These are phyloP conservation scores for Limanda limanda DNA, from an alignment of 2,113 vertebrate species.

Conservation along the genomic window DNA sequence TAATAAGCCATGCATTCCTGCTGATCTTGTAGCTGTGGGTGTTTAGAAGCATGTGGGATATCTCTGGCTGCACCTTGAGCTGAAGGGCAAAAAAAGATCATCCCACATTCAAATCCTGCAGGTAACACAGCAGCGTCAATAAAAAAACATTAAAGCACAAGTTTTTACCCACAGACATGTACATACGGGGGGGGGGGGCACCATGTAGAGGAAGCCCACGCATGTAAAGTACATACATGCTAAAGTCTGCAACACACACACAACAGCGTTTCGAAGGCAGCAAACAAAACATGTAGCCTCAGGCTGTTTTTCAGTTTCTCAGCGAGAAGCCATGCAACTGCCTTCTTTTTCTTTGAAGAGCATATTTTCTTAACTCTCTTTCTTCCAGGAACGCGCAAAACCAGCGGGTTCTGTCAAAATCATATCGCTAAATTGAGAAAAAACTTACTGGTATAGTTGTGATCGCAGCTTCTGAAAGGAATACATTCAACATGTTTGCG, in stretches of 20 bases:
- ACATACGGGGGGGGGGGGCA: neutral
- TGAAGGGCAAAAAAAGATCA: conserved; percentile 65
- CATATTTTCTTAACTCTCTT: conserved; percentile 12
- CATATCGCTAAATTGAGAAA: neutral
- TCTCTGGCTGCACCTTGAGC: conserved; percentile 70
- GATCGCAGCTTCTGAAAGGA: conserved; percentile 1
- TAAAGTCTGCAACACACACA: neutral
- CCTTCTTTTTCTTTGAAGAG: conserved; percentile 27
- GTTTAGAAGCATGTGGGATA: conserved; percentile 52
- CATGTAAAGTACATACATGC: conserved; percentile 13
- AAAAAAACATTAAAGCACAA: conserved; percentile 59
- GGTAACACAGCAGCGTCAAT: conserved; percentile 43
- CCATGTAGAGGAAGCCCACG: conserved; percentile 24
- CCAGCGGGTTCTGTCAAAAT: conserved; percentile 4
- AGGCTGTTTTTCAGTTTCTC: conserved; percentile 49
- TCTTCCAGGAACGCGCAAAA: conserved; percentile 24
- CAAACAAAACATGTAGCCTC: conserved; percentile 43
- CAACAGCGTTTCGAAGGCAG: conserved; percentile 33
- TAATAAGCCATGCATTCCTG: conserved; percentile 38
- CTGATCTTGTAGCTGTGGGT: conserved; percentile 33
- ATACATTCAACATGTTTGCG: conserved; percentile 20
- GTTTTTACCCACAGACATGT: conserved; percentile 34
- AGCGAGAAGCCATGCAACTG: conserved; percentile 6
- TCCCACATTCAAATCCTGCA: conserved; percentile 64
- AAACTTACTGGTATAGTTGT: neutral